Evolutionary conservation across 2,888 invertebrate genomes (phyloP).

Genomic region (Drosophila meridiana): DNA sequence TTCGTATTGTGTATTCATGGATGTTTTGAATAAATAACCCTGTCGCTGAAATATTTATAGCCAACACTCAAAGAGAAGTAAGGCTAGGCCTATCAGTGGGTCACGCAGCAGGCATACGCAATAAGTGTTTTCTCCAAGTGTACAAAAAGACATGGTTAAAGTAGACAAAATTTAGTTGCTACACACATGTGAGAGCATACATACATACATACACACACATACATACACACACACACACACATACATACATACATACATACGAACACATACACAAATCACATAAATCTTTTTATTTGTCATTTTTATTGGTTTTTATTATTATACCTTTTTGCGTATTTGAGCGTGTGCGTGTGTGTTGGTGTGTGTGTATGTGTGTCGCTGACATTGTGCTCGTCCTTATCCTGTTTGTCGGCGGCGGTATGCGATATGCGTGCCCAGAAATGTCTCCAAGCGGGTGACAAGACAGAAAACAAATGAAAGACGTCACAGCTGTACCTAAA

Average conservation of each 20-base stretch:
- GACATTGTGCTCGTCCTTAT: slow-evolving; percentile 11
- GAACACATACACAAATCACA: slow-evolving; percentile 58
- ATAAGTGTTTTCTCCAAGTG: slow-evolving; percentile 28
- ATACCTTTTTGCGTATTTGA: slow-evolving; percentile 65
- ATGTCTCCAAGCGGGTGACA: slow-evolving; percentile 49
- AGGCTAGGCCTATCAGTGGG: neutral
- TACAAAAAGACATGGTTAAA: slow-evolving; percentile 36
- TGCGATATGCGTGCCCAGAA: slow-evolving; percentile 77
- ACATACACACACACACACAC: neutral
- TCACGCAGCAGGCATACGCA: slow-evolving; percentile 5
- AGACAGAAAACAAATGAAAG: slow-evolving; percentile 15
- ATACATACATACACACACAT: slow-evolving; percentile 39
- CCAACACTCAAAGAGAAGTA: neutral
- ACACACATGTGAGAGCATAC: neutral
- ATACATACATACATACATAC: slow-evolving; percentile 12
- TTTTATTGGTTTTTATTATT: slow-evolving; percentile 81
- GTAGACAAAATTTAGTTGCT: slow-evolving; percentile 34
- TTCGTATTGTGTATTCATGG: too few species aligned
- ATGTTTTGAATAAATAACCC: slow-evolving; percentile 9
- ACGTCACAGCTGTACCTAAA: slow-evolving; percentile 50
- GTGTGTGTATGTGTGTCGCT: slow-evolving; percentile 13
- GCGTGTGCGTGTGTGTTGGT: neutral
- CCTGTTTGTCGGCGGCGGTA: slow-evolving; percentile 50
- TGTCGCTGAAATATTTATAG: slow-evolving; percentile 3
- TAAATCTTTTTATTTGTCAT: slow-evolving; percentile 82